Conservation (phyloP, 2,888 invertebrate genomes). For the Agrochola macilenta region DNA sequence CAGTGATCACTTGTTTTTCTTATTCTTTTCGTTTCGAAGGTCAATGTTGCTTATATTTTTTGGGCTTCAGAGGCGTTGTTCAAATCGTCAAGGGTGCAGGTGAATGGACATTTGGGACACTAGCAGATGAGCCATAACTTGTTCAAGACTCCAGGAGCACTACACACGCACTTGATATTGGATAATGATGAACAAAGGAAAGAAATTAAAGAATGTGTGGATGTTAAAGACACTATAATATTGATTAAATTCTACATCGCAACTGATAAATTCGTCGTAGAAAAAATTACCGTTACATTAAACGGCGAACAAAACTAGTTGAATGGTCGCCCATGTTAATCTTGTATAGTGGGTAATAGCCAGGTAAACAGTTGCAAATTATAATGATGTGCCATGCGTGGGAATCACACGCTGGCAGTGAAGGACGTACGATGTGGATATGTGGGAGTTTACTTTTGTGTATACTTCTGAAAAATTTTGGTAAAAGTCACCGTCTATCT, state of each 20-base stretch:
- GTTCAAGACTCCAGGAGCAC: not conserved
- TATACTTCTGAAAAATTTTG: not conserved
- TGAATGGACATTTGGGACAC: not conserved
- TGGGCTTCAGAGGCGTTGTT: not conserved
- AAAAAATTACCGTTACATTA: constrained; percentile 2
- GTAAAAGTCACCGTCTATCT: not conserved
- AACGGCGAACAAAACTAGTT: constrained; percentile 9
- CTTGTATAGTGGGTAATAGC: constrained; percentile 27
- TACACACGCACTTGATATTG: not conserved
- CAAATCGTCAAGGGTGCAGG: too few species aligned
- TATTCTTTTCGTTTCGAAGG: not conserved
- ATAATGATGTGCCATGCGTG: constrained; percentile 58
- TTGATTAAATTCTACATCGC: not conserved
- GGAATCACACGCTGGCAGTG: constrained; percentile 50
- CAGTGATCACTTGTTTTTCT: not conserved
- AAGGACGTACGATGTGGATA: constrained; percentile 14
- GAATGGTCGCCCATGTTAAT: constrained; percentile 18
- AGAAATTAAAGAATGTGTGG: not conserved
- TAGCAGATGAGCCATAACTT: not conserved
- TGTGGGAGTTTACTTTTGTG: constrained; percentile 9
- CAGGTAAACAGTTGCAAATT: constrained; percentile 55
- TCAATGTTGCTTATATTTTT: not conserved
- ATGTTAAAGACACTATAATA: too few species aligned
- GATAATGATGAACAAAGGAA: not conserved
- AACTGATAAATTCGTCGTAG: constrained; percentile 8